Conservation (phyloP, 2,888 invertebrate species). For the Colletes collaris region DNA sequence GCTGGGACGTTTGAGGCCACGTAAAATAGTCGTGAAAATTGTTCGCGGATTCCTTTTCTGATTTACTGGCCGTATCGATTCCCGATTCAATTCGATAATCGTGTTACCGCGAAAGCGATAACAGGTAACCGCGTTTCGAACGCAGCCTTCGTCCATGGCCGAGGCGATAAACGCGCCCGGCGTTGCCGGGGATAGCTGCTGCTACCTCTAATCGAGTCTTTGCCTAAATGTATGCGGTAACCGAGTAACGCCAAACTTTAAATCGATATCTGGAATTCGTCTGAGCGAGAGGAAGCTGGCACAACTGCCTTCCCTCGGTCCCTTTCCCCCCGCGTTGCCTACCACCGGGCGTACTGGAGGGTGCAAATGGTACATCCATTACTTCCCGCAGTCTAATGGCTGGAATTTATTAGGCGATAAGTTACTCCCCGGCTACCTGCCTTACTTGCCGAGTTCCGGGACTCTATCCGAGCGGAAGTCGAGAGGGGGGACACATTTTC, state of each 20-base stretch:
- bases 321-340: slow-evolving; percentile 34
- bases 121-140: slow-evolving; percentile 41
- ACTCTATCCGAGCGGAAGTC: slow-evolving; percentile 70
- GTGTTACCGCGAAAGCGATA: slow-evolving; percentile 53
- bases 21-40: slow-evolving; percentile 60
- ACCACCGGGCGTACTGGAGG: slow-evolving; percentile 67
- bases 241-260: slow-evolving; percentile 66
- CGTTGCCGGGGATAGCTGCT: slow-evolving; percentile 39
- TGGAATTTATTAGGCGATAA: slow-evolving; percentile 79
- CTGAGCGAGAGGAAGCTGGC: slow-evolving; percentile 39
- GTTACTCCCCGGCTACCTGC: slow-evolving; percentile 72
- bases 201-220: slow-evolving; percentile 63
- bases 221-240: slow-evolving; percentile 58
- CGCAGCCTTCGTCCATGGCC: slow-evolving; percentile 30
- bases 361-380: slow-evolving; percentile 79
- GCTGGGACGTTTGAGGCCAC: slow-evolving; percentile 36
- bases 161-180: slow-evolving; percentile 51
- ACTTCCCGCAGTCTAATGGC: slow-evolving; percentile 78
- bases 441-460: slow-evolving; percentile 70
- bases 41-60: slow-evolving; percentile 53
- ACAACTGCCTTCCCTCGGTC: slow-evolving; percentile 20
- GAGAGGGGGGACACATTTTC: slow-evolving; percentile 69
- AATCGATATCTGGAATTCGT: slow-evolving; percentile 70
- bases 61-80: slow-evolving; percentile 58
- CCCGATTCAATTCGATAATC: slow-evolving; percentile 58